These are phyloP conservation scores for Reinhardtius hippoglossoides DNA, from an alignment of 2,113 vertebrate genomes.

Conservation along the genomic window DNA sequence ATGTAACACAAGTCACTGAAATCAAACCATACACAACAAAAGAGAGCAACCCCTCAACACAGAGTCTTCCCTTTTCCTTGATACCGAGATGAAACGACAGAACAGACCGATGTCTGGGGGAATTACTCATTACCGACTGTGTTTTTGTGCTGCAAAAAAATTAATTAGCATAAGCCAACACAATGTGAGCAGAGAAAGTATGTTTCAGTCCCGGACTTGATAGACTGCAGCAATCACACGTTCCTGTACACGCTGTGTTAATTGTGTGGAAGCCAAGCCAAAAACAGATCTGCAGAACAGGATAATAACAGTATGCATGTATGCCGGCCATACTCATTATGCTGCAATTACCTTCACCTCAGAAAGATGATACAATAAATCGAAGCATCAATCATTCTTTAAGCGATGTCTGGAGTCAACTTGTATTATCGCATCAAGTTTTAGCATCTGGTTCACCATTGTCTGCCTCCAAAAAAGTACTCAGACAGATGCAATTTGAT, in stretches of 20 bases:
- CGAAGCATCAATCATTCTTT: constrained; percentile 15
- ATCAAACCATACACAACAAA: constrained; percentile 21
- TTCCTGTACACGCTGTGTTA: background rate
- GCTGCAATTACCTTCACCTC: constrained; percentile 17
- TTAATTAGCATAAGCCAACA: constrained; percentile 45
- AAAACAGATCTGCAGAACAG: constrained; percentile 14
- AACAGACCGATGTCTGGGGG: constrained; percentile 37
- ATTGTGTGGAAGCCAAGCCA: constrained; percentile 10
- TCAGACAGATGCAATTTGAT: no score
- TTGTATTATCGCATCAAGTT: background rate
- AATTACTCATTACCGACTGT: constrained; percentile 44
- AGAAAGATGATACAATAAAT: constrained; percentile 16
- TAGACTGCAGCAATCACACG: constrained; percentile 5
- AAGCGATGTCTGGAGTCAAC: background rate
- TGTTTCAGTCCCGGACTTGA: constrained; percentile 5
- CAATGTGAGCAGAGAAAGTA: constrained; percentile 33
- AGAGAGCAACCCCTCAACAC: constrained; percentile 31
- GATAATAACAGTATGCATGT: background rate
- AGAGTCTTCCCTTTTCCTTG: constrained; percentile 4
- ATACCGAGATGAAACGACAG: constrained; percentile 39
- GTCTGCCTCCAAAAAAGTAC: background rate
- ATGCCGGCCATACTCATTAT: constrained; percentile 6
- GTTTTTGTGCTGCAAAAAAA: background rate
- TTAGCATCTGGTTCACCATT: background rate
- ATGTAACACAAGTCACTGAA: background rate